phyloP scores from a whole-genome alignment of 1,140 invertebrate species.

The Dendrolimus kikuchii region DNA sequence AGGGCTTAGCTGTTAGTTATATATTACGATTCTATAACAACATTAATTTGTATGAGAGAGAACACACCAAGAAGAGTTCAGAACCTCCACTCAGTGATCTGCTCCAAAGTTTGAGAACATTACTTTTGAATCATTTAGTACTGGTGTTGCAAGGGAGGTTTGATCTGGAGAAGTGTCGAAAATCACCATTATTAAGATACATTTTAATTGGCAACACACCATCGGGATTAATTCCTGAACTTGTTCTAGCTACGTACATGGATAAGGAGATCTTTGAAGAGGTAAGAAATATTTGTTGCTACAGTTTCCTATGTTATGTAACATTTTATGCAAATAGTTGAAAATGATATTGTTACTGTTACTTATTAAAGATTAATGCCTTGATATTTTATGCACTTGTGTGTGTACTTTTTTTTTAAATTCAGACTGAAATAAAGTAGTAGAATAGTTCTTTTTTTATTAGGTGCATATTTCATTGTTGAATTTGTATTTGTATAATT shows the following conservation, averaged over 20 bases:
- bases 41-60: conserved; percentile 78
- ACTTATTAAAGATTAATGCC: no score
- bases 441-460: no score
- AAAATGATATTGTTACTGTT: no score
- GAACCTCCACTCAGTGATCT: conserved; percentile 70
- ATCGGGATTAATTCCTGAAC: conserved; percentile 57
- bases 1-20: conserved; percentile 73
- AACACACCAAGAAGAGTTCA: conserved; percentile 80
- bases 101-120: conserved; percentile 52
- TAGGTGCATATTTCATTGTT: no score
- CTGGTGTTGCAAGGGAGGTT: conserved; percentile 55
- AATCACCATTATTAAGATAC: conserved; percentile 59
- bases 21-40: conserved; percentile 79
- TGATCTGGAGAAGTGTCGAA: conserved; percentile 47
- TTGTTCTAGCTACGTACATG: conserved; percentile 51
- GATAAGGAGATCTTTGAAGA: conserved; percentile 61
- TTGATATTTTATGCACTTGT: no score
- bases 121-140: conserved; percentile 61
- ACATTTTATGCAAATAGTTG: no score
- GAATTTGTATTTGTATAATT: no score
- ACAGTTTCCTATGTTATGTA: background rate
- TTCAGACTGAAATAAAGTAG: no score
- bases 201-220: conserved; percentile 56
- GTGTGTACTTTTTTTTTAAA: no score
- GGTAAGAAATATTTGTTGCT: conserved; percentile 23